Conservation (phyloP, 2,888 invertebrate genomes). For the Acleris emargana region DNA sequence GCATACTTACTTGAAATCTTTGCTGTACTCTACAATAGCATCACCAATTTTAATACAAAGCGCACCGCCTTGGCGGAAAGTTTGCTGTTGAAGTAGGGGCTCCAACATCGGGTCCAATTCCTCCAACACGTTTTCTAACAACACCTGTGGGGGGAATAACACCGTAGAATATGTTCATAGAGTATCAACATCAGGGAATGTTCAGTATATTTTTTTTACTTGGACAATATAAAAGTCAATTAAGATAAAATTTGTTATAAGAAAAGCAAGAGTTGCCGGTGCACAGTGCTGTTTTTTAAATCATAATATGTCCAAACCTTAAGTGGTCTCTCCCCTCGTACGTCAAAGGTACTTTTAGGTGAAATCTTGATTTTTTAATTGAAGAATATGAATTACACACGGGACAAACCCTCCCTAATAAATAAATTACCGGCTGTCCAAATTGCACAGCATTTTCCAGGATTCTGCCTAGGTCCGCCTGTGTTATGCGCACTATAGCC, state of each 20-base stretch:
- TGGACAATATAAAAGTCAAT: too few relatives aligned
- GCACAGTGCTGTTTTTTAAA: too few relatives aligned
- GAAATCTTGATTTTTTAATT: neutral
- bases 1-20: constrained; percentile 87
- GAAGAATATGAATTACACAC: neutral
- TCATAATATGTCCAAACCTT: too few relatives aligned
- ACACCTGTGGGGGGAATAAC: constrained; percentile 74
- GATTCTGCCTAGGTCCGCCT: constrained; percentile 91
- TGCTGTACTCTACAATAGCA: constrained; percentile 93
- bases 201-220: too few relatives aligned
- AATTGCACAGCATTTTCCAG: constrained; percentile 94
- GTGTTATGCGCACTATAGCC: constrained; percentile 90
- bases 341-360: too few relatives aligned
- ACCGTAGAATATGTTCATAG: neutral
- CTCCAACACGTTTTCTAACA: constrained; percentile 96
- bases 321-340: too few relatives aligned
- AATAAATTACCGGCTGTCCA: constrained; percentile 88
- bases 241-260: too few relatives aligned
- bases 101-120: constrained; percentile 96
- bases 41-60: constrained; percentile 96
- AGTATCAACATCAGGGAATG: neutral
- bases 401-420: neutral
- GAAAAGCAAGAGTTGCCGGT: too few relatives aligned
- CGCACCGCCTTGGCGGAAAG: constrained; percentile 94
- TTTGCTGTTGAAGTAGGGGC: constrained; percentile 94